These are phyloP conservation scores for Hippocampus abdominalis DNA, from an alignment of 2,113 vertebrate genomes.

Conservation along the genomic window DNA sequence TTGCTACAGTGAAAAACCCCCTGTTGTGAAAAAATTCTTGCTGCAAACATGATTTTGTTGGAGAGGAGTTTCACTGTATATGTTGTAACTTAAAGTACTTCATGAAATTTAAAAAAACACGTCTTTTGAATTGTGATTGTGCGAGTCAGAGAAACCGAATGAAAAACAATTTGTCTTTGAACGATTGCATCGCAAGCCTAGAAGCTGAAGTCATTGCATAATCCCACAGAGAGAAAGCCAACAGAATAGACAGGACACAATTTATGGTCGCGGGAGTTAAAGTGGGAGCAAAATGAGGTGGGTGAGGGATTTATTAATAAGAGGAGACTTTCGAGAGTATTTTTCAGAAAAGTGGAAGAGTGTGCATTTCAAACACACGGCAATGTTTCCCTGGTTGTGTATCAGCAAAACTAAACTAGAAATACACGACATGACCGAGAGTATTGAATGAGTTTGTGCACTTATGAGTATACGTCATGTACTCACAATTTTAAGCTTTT, in stretches of 20 bases:
- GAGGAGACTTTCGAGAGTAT: not conserved
- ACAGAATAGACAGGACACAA: slow-evolving; percentile 24
- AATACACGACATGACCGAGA: not conserved
- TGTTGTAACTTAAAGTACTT: slow-evolving; percentile 41
- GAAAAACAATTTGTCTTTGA: slow-evolving; percentile 31
- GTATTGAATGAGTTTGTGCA: not conserved
- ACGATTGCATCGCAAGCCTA: slow-evolving; percentile 1
- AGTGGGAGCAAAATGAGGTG: slow-evolving; percentile 5
- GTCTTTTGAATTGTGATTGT: not conserved
- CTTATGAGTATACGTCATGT: slow-evolving; percentile 1
- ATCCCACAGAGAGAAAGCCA: slow-evolving; percentile 31
- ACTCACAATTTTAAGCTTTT: slow-evolving; percentile 88
- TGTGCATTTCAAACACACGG: not conserved
- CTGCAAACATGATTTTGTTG: no score
- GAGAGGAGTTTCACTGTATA: no score
- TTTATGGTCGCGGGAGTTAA: slow-evolving; percentile 9
- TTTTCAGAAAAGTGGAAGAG: not conserved
- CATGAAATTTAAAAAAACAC: slow-evolving; percentile 9
- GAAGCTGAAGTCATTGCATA: slow-evolving; percentile 40
- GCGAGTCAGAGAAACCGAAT: slow-evolving; percentile 15
- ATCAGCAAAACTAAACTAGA: not conserved
- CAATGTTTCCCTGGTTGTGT: not conserved
- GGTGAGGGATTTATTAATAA: not conserved
- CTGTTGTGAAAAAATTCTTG: no score
- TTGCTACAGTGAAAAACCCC: no score